Base-by-base conservation (phyloP, 2,797 vertebrate genomes). In the Sebastes kiyomatsui region DNA sequence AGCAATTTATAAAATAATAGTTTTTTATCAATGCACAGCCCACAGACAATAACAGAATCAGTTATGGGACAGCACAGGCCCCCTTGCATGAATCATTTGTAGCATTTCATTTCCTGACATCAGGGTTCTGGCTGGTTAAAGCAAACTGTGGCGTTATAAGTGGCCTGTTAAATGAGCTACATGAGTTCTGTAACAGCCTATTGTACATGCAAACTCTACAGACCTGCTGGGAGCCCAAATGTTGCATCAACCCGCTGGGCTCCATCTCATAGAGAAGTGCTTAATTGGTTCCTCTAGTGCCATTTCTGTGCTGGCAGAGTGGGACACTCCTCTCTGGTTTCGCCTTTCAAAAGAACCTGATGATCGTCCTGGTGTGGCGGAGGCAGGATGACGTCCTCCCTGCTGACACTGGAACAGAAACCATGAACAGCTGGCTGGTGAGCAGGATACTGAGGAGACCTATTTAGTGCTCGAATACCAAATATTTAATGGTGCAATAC, bases 211-310 rank as follows among this genome's bases (percentile, higher is more conserved):
- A 60, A 81, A 78, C 33, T 38, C 82, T 49, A 33, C 80, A 84
- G 67, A 90, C 85, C 79, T 90, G 87, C 90, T 88, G 84, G 78
- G 86, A 86, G 55, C 78, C 87, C 73, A 84, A 88, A 88, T 85
- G 85, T 81, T 89, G 59, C 62, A 64, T 66, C 75, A 28, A 61
- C 65, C 67, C 49, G 4, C 72, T 81, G 81, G 61, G 71, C 69
- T 71, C 13, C 1, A 28, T 79, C 69, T 86, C 59, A 67, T 30
- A 71, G 38, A 75, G 38, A 74, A 86, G 62, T 56, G 60, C 62
- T 62, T 83, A 85, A 87, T 86, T 83, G 81, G 67, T 82, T 84
- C 52, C 61, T 82, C 54, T 69, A 56, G 71, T 88, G 72, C 30
- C 20, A 77, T 73, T 75, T 73, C 62, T 67, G 52, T 25, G 49